A percentile compares a stretch with the other conserved stretches of the same genome.
These are phyloP conservation scores for Cerceris rybyensis DNA, from an alignment of 2,888 invertebrate species.

Conservation along the genomic window DNA sequence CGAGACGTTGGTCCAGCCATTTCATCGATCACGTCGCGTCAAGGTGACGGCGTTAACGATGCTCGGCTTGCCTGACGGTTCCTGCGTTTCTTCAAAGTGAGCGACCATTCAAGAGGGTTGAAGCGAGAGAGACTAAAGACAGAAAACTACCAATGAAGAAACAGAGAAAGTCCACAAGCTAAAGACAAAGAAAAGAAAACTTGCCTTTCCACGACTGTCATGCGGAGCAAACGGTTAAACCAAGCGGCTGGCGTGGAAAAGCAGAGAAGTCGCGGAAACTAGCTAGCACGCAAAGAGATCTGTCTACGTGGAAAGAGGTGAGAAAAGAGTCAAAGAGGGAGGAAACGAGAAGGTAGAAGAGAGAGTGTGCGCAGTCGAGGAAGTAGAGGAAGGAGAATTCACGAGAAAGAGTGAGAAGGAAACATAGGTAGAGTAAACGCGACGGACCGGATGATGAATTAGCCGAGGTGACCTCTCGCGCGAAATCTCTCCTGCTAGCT, in stretches of 20 bases:
- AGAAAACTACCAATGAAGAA: no score
- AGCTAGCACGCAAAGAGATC: neutral
- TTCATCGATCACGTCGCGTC: slow-evolving; percentile 63
- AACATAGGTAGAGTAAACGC: slow-evolving; percentile 58
- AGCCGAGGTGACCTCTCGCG: slow-evolving; percentile 79
- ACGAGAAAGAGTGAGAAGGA: slow-evolving; percentile 26
- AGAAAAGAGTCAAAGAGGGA: slow-evolving; percentile 44
- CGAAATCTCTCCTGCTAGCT: slow-evolving; percentile 78
- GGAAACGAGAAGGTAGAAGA: slow-evolving; percentile 37
- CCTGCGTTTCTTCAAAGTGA: slow-evolving; percentile 46
- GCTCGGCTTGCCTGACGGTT: slow-evolving; percentile 43
- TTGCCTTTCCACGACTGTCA: slow-evolving; percentile 38
- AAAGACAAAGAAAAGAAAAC: slow-evolving; percentile 22
- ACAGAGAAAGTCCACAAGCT: no score
- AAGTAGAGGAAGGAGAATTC: slow-evolving; percentile 33
- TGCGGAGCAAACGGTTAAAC: neutral
- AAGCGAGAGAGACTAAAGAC: no score
- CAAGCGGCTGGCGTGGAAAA: neutral
- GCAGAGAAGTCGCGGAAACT: slow-evolving; percentile 7
- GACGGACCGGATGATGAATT: slow-evolving; percentile 79
- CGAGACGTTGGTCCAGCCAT: slow-evolving; percentile 36
- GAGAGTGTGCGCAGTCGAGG: slow-evolving; percentile 29
- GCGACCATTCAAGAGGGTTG: no score
- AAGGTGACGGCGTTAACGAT: slow-evolving; percentile 48
- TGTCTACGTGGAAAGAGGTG: neutral